Conservation (phyloP, 2,113 vertebrate genomes). For the Xiphophorus couchianus region DNA sequence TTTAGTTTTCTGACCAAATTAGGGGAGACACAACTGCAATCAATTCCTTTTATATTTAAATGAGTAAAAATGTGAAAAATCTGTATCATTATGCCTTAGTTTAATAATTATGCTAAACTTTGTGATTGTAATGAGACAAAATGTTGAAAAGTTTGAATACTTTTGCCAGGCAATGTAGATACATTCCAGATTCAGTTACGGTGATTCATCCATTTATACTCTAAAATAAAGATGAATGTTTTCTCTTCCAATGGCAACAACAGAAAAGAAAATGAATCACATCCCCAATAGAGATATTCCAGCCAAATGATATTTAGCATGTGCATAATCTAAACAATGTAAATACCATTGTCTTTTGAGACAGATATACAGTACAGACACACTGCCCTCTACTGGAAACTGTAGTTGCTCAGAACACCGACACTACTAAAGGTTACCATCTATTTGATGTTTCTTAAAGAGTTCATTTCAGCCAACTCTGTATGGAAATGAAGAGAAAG, state of each 20-base stretch:
- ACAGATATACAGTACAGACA: conserved; percentile 22
- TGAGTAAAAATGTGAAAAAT: too few relatives aligned
- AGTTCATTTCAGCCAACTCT: not conserved
- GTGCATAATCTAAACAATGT: not conserved
- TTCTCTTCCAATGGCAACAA: not conserved
- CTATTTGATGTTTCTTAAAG: not conserved
- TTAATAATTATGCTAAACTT: too few relatives aligned
- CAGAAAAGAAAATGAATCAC: not conserved
- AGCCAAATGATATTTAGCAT: conserved; percentile 1
- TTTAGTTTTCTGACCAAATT: too few relatives aligned
- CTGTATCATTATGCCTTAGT: too few relatives aligned
- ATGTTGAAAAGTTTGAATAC: too few relatives aligned
- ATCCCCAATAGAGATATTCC: not conserved
- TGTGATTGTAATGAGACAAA: too few relatives aligned
- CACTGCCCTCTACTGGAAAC: conserved; percentile 69
- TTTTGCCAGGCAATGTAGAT: not conserved
- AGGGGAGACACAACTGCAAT: too few relatives aligned
- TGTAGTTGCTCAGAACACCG: not conserved
- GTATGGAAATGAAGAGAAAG: not conserved
- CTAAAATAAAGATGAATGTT: not conserved
- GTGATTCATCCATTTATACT: not conserved
- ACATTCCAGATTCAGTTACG: not conserved
- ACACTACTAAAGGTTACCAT: not conserved
- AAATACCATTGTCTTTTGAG: not conserved
- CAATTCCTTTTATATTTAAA: too few relatives aligned